Base-by-base conservation (phyloP, 2,113 vertebrate species). In the Patagioenas fasciata region DNA sequence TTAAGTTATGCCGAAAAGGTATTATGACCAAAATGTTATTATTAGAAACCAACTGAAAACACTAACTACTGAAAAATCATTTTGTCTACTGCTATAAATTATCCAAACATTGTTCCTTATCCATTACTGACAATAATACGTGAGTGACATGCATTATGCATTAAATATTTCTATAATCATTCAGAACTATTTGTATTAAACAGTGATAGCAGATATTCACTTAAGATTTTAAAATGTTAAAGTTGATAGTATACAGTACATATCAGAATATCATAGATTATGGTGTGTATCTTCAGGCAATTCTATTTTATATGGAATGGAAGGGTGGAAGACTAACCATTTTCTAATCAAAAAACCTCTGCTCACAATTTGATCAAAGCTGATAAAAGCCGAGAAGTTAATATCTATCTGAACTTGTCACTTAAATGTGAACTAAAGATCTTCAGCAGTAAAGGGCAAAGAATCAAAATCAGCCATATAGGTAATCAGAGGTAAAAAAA, bases 101-200 rank as follows among this genome's bases (percentile, higher is more conserved):
- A 91, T 58, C 62, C 56, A 83, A 79, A 40, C 5, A 1, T 73
- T 91, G 42, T 72, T 92, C 53, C 56, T 84, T 57, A 70, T 77
- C 87, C 72, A 84, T 95, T 88, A 89, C 79, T 91, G 92, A 86
- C 88, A 93, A 67, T 62, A 89, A 86, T 62, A 93, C 54, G 69
- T 79, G 77, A 92, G 40, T 84, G 82, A 61, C 64, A 85, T 69
- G 79, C 92, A 94, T 88, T 92, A 77, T 60, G 78, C 78, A 75
- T 93, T 92, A 82, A 95, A 95, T 93, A 75, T 85, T 93, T 95
- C 91, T 89, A 86, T 84, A 91, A 72, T 79, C 26, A 69, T 85
- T 94, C 70, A 77, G 75, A 89, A 80, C 62, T 82, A 88, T 95
- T 89, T 95, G 44, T 89, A 89, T 77, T 90, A 95, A 96, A 95